Evolutionary conservation across 2,113 vertebrate species (phyloP), one percentile per base, ranked within the genome.

Genomic region (Clupea harengus): DNA sequence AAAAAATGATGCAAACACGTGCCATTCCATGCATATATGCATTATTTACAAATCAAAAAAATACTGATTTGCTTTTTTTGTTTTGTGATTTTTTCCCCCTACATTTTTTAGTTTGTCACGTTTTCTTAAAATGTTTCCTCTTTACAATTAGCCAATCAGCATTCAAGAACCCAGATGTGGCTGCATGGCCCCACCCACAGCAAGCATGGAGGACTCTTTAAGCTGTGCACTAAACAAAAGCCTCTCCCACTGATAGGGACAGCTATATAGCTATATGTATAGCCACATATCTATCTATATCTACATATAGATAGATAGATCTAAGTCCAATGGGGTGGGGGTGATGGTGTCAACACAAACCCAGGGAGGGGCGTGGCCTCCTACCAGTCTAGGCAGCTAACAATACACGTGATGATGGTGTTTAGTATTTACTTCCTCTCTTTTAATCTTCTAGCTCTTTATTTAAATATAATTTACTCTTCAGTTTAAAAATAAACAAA

Each of bases 31-130:
- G 97, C 97, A 97, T 97, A 97, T 97, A 98, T 97, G 97, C 95
- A 93, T 96, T 99, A 99, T 99, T 97, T 99, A 99, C 97, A 99
- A 97, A 97, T 97, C 97, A 96, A 97, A 99, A 39, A 99, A 99
- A 99, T 97, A 97, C 95, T 96, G 95, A 96, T 95, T 96, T 96
- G 92, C 93, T 96, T 93, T 95, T 95, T 95, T 92, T 85, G 32
- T 83, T 86, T 91, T 93, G 83, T 89, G 89, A 87, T 88, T 94
- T 94, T 94, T 95, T n/a, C n/a, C 39, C 39, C 39, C 39, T 39
- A 39, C 39, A 39, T 90, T 84, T 86, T 90, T 93, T 17, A 32
- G 5, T 32, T 13, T 32, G 60, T 64, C 93, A 94, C 93, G 91
- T 88, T 91, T 87, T 86, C 89, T 92, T 82, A 86, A 88, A 93